Evolutionary conservation across 1,140 invertebrate species (phyloP).

Genomic region (Cyclina sinensis): DNA sequence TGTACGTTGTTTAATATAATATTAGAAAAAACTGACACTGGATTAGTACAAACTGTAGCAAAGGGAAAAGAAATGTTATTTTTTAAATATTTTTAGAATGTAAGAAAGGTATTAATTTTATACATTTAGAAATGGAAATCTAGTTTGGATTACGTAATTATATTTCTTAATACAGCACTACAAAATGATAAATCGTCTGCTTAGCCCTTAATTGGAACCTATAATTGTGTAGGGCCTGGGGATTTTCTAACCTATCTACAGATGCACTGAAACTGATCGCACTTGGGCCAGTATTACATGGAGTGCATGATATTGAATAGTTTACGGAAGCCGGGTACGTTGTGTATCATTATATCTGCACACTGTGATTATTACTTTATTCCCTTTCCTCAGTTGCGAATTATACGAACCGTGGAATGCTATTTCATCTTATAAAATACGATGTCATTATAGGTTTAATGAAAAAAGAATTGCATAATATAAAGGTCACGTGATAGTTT

Average conservation of each 20-base stretch:
- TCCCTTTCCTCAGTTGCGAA: conserved; percentile 10
- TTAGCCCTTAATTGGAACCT: no score
- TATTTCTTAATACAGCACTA: background rate
- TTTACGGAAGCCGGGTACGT: background rate
- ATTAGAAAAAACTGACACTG: no score
- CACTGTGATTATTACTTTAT: background rate
- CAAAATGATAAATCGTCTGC: background rate
- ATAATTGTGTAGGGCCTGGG: background rate
- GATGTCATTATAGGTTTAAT: conserved; percentile 45
- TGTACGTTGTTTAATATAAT: no score
- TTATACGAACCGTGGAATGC: conserved; percentile 24
- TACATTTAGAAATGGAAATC: background rate
- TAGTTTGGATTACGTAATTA: background rate
- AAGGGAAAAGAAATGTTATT: no score
- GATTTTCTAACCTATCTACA: background rate
- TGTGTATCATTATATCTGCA: conserved; percentile 16
- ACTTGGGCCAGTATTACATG: background rate
- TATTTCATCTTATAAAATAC: conserved; percentile 56
- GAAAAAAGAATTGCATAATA: conserved; percentile 62
- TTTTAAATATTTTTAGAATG: no score
- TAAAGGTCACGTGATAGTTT: conserved; percentile 50
- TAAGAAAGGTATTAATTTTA: conserved; percentile 1
- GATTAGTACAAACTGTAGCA: no score
- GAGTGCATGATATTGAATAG: background rate
- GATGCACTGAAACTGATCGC: background rate